Base-by-base conservation (phyloP, 2,888 invertebrate species). In the Protodeltote pygarga region DNA sequence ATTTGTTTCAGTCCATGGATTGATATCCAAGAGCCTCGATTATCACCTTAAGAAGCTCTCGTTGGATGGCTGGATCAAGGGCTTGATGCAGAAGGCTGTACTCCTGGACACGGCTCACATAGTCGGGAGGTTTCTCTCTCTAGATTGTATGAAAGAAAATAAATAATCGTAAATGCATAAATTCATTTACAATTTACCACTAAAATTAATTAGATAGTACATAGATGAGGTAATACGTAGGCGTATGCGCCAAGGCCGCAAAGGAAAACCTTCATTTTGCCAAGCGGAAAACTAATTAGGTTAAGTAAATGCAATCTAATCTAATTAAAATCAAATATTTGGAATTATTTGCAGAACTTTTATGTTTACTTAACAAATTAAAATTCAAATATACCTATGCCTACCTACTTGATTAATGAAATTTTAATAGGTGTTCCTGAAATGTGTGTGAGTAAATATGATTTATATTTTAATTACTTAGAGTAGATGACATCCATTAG, bases 211-310 rank as follows among this genome's bases (percentile, higher is more conserved):
- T n/a, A n/a, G n/a, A n/a, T n/a, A n/a, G n/a, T 3, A 9, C 17
- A 29, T 29, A 29, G 16, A n/a, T 9, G 2, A 16, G 6, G 10
- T 13, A 5, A 8, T 16, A 9, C 9, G 5, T 16, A 17, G 9
- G 17, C 25, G 28, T 38, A 37, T 20, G 28, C 14, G 31, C 38
- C 48, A 54, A 50, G 45, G 47, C 25, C 14, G 31, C 38, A 45
- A 54, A 50, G 45, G 47, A 15, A 28, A 39, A 46, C 27, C 42
- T 37, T 28, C 39, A 23, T 39, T 41, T 13, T 6, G 19, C 29
- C 8, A n/a, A 39, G 19, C 40, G 38, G 35, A 37, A 42, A 48
- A 55, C 25, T 61, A 65, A 58, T 65, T 51, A 53, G 51, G 58
- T 23, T 59, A 65, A 45, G 47, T 53, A 37, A 41, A 57, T 42